These are phyloP conservation scores for Holothuria scabra DNA, from an alignment of 53 echinoderm and acorn worm genomes.

Conservation along the genomic window DNA sequence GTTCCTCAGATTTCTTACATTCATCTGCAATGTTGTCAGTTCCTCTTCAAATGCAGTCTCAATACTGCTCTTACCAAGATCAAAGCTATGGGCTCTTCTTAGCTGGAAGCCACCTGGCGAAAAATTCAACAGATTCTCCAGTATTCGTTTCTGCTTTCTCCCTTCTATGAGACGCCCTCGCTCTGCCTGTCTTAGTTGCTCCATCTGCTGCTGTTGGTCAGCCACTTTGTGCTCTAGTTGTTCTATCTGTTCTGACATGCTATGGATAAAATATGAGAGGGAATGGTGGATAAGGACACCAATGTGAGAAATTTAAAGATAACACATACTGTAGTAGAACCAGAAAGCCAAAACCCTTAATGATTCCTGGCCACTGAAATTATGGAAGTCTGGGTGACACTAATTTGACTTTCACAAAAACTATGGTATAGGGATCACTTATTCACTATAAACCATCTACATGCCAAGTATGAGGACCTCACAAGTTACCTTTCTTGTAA, in stretches of 20 bases:
- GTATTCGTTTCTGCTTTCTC: constrained; percentile 71
- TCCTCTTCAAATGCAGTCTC: constrained; percentile 79
- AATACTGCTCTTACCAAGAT: constrained; percentile 68
- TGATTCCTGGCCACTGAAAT: no score
- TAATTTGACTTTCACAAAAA: no score
- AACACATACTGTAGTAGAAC: no score
- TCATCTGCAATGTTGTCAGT: constrained; percentile 64
- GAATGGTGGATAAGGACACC: background rate
- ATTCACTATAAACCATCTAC: no score
- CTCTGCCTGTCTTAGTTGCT: constrained; percentile 79
- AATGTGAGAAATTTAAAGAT: no score
- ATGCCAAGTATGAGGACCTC: no score
- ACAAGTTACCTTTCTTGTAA: no score
- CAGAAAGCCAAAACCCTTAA: no score
- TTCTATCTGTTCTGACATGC: constrained; percentile 85
- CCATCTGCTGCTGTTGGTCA: constrained; percentile 72
- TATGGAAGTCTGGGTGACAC: no score
- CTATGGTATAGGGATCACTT: no score
- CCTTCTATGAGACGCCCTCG: constrained; percentile 79
- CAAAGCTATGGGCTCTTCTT: constrained; percentile 80
- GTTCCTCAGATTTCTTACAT: constrained; percentile 63
- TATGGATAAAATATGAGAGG: constrained; percentile 30
- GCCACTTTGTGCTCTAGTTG: constrained; percentile 72
- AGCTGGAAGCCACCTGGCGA: constrained; percentile 70
- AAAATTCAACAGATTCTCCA: constrained; percentile 63